These are phyloP conservation scores for Unio pictorum DNA, from an alignment of 2,888 invertebrate species.

Conservation along the genomic window DNA sequence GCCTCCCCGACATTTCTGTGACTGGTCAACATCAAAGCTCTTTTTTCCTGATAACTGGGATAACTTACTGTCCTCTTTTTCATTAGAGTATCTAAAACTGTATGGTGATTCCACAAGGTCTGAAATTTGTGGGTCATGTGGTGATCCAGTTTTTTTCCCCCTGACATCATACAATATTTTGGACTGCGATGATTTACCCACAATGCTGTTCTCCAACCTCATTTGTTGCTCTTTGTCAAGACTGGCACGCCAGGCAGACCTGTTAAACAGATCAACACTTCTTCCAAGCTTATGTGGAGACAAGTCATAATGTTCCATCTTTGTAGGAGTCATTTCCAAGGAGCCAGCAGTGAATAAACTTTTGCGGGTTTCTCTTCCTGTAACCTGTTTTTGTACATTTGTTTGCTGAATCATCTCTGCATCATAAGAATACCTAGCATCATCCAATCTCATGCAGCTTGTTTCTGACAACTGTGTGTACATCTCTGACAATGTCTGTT, in stretches of 20 bases:
- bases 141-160: too few relatives aligned
- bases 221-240: constrained; percentile 25
- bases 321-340: constrained; percentile 16
- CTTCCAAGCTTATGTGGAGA: constrained; percentile 38
- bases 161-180: too few relatives aligned
- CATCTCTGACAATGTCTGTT: constrained; percentile 13
- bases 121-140: neutral
- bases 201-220: constrained; percentile 1
- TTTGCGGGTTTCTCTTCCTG: neutral
- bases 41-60: too few relatives aligned
- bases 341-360: neutral
- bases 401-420: too few relatives aligned
- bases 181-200: too few relatives aligned
- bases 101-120: constrained; percentile 17
- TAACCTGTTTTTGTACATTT: too few relatives aligned
- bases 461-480: constrained; percentile 10
- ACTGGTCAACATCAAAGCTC: too few relatives aligned
- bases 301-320: constrained; percentile 19
- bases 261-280: constrained; percentile 34
- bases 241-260: constrained; percentile 31
- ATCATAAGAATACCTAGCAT: too few relatives aligned
- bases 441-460: neutral
- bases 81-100: constrained; percentile 13
- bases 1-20: too few relatives aligned
- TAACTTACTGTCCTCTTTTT: neutral